These are phyloP conservation scores for Patella ulyssiponensis DNA, from an alignment of 2,888 invertebrate genomes.

Conservation along the genomic window DNA sequence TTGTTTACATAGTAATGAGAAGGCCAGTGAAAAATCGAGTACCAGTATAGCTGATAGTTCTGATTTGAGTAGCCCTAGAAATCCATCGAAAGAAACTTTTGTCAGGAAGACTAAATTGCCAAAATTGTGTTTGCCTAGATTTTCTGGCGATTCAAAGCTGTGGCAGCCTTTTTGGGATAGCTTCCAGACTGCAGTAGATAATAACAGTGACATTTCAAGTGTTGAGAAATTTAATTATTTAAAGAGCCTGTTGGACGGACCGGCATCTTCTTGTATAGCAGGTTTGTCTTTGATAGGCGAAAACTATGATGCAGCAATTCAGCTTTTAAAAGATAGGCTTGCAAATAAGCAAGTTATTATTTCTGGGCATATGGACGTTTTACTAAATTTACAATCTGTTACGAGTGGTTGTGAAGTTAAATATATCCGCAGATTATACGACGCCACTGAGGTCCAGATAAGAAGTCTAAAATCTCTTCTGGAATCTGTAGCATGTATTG, in stretches of 20 bases:
- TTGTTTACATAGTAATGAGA: too few species aligned
- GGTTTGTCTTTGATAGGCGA: background rate
- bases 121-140: background rate
- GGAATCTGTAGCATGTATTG: background rate
- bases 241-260: background rate
- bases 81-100: too few species aligned
- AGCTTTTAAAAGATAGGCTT: background rate
- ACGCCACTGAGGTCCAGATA: too few species aligned
- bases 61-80: too few species aligned
- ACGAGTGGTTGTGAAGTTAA: background rate
- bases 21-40: too few species aligned
- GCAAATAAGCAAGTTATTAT: background rate
- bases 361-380: background rate
- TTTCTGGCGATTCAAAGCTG: background rate
- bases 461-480: too few species aligned
- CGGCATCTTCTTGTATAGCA: background rate
- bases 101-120: background rate
- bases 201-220: background rate
- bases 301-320: background rate
- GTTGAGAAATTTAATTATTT: background rate
- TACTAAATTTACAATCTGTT: background rate
- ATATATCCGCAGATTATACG: too few species aligned
- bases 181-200: background rate
- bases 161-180: background rate
- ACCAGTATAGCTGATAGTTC: too few species aligned